These are phyloP conservation scores for Hippopotamus amphibius DNA, from an alignment of 2,113 vertebrate species.

Conservation along the genomic window DNA sequence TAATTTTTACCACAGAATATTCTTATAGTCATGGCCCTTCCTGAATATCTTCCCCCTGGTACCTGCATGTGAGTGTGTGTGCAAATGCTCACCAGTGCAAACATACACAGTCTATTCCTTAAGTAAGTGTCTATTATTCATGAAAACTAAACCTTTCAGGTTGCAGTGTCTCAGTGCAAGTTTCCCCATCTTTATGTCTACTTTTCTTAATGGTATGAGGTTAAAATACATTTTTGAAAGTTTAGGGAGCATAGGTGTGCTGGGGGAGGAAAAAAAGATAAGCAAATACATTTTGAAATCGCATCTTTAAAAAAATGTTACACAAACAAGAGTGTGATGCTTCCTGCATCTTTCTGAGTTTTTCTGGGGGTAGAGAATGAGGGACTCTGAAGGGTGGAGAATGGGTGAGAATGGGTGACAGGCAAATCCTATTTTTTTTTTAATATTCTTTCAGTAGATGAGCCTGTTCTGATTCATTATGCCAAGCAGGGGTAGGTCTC, in stretches of 20 bases:
- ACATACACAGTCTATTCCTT: background rate
- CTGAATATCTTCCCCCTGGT: background rate
- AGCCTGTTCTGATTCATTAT: background rate
- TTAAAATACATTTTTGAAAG: background rate
- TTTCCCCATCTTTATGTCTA: background rate
- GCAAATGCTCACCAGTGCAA: background rate
- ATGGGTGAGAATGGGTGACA: background rate
- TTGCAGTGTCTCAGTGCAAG: background rate
- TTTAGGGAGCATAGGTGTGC: background rate
- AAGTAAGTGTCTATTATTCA: background rate
- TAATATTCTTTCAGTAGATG: background rate
- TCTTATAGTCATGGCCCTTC: background rate
- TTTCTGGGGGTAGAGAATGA: background rate
- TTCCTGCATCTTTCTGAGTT: background rate
- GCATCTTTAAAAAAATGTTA: background rate
- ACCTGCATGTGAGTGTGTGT: background rate
- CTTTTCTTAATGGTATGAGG: background rate
- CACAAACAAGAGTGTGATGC: rapidly evolving
- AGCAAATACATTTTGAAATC: background rate
- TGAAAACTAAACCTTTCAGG: background rate
- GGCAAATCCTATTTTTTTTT: background rate
- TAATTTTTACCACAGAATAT: background rate
- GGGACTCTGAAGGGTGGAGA: background rate
- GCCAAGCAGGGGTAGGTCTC: rapidly evolving
- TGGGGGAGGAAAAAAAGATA: background rate